phyloP scores from a whole-genome alignment of 2,797 vertebrate species.

The Rhinella marina region DNA sequence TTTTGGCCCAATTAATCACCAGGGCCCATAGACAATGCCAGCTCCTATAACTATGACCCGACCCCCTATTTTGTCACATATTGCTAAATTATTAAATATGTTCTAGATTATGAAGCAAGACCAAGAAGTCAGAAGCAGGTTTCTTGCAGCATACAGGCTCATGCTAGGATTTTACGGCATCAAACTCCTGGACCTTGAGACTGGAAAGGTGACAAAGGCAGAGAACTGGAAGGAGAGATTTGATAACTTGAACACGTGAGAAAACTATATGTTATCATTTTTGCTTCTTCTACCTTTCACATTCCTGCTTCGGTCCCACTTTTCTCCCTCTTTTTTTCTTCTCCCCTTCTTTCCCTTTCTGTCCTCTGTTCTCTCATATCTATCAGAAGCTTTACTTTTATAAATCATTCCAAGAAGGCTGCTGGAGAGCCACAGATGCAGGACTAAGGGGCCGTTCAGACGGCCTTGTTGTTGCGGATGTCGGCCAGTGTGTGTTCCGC shows the following conservation, averaged over 20 bases:
- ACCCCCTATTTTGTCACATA: background rate
- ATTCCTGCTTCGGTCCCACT: too few species aligned
- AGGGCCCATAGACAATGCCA: background rate
- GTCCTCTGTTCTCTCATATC: too few species aligned
- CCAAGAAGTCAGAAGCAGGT: slow-evolving; percentile 79
- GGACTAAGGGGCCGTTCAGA: too few species aligned
- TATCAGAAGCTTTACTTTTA: too few species aligned
- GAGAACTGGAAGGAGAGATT: slow-evolving; percentile 88
- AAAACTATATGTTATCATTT: background rate
- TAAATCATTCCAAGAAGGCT: too few species aligned
- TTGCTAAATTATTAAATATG: background rate
- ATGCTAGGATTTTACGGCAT: slow-evolving; percentile 97
- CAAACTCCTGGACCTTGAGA: slow-evolving; percentile 75
- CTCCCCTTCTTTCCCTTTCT: too few species aligned
- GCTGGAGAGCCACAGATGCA: background rate
- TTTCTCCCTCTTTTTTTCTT: too few species aligned
- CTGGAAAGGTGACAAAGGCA: slow-evolving; percentile 82
- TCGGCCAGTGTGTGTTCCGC: too few species aligned
- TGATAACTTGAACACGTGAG: slow-evolving; percentile 89
- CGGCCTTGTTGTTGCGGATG: too few species aligned
- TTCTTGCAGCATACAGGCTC: slow-evolving; percentile 88
- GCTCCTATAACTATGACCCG: background rate
- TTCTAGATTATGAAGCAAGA: slow-evolving; percentile 85
- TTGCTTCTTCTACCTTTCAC: background rate
- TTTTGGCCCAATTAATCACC: too few species aligned